A percentile compares a stretch with the other conserved stretches of the same genome.
Evolutionary conservation across 2,888 invertebrate genomes (phyloP).

Genomic region (Cryptus viduatorius): DNA sequence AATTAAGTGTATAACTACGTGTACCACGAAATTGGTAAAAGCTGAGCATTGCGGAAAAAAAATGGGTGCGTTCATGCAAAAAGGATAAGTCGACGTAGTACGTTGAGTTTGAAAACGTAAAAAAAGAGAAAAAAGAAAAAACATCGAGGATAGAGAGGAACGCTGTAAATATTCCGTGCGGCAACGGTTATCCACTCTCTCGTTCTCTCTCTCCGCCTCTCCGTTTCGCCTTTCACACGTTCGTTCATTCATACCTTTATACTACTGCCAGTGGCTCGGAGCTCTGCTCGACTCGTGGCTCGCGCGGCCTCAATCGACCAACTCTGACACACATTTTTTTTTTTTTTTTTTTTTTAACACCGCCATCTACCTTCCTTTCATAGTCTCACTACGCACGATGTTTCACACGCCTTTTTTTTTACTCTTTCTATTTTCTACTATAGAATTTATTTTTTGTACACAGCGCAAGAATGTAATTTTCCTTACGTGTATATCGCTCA

Average conservation of each 20-base stretch:
- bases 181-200: slow-evolving; percentile 63
- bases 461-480: slow-evolving; percentile 13
- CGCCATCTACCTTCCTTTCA: slow-evolving; percentile 15
- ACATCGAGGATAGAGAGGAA: slow-evolving; percentile 41
- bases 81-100: slow-evolving; percentile 4
- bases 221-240: slow-evolving; percentile 69
- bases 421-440: slow-evolving; percentile 1
- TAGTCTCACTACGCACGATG: slow-evolving; percentile 44
- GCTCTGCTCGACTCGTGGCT: slow-evolving; percentile 48
- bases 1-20: background rate
- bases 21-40: background rate
- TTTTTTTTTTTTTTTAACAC: slow-evolving; percentile 39
- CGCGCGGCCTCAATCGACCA: slow-evolving; percentile 69
- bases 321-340: slow-evolving; percentile 67
- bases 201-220: slow-evolving; percentile 35
- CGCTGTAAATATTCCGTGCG: slow-evolving; percentile 61
- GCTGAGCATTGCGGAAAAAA: background rate
- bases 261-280: slow-evolving; percentile 60
- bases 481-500: background rate
- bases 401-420: slow-evolving; percentile 48
- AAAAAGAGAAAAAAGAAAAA: slow-evolving; percentile 17
- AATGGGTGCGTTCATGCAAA: background rate
- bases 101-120: slow-evolving; percentile 23
- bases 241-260: slow-evolving; percentile 71
- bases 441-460: slow-evolving; percentile 25